Evolutionary conservation across 92 coral and sea anemone genomes (phyloP), one percentile per base, ranked within the genome.

Genomic region (Diadumene lineata): DNA sequence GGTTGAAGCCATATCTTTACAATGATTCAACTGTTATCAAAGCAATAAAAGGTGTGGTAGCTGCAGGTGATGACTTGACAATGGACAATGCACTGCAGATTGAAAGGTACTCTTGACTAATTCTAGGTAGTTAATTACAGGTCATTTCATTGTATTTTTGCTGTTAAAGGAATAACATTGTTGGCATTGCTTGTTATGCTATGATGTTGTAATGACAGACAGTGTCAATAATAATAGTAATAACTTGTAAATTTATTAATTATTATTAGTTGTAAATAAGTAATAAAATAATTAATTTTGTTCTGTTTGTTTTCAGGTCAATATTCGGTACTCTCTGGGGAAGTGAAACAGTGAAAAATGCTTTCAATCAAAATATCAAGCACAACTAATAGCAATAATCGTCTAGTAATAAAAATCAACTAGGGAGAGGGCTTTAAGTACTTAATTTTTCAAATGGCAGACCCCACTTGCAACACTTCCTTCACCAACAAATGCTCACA

Each of bases 291-390:
- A n/a, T n/a, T 65, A 30, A 17, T 43, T 2, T 27, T 34, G 7
- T 48, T 33, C n/a, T 21, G 34, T 75, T 74, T 28, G 34, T 70
- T 66, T 78, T 16, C 79, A 94, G 98, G 79, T 83, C 93, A 24
- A 86, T 94, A 61, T 94, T 94, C 74, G 81, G 83, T 77, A 88
- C 90, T 34, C 61, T 94, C 73, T 88, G 94, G 92, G 91, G 90
- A 62, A 94, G 88, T 64, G 94, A 92, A 31, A 94, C 92, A 46
- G 89, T 89, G 66, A 81, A 69, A 68, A 60, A 86, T 64, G 98
- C 98, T 65, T 81, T 94, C 66, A 77, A 64, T 26, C 70, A 91
- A 73, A 70, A 85, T 56, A 86, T 66, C 67, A 94, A 94, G 75
- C 98, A 91, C 48, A 84, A 85, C 64, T 85, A 86, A 76, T 56